Evolutionary conservation across 2,888 invertebrate species (phyloP).

Genomic region (Hydrotaea diabolus): DNA sequence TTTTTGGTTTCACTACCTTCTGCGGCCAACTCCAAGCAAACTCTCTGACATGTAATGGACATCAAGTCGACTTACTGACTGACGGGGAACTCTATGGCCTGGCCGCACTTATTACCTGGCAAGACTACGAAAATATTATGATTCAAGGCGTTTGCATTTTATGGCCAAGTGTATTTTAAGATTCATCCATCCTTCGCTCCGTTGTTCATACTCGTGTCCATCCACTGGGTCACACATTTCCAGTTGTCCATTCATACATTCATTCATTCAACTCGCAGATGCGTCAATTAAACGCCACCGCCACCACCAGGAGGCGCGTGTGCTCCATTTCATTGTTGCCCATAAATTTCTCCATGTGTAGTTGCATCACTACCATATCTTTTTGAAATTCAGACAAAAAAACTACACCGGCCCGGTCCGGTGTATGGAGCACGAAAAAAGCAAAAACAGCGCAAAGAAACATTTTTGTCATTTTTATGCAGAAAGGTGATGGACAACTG

Average conservation of each 20-base stretch:
- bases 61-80: not conserved
- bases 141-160: conserved; percentile 58
- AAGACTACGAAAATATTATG: conserved; percentile 38
- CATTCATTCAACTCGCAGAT: not conserved
- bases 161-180: not conserved
- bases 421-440: not conserved
- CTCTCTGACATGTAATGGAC: not conserved
- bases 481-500: conserved; percentile 45
- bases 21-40: not conserved
- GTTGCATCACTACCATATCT: too few relatives aligned
- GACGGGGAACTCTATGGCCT: not conserved
- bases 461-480: conserved; percentile 32
- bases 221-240: not conserved
- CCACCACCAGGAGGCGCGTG: not conserved
- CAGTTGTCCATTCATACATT: not conserved
- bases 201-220: not conserved
- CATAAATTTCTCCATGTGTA: not conserved
- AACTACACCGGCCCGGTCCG: too few relatives aligned
- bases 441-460: not conserved
- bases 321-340: not conserved
- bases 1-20: not conserved
- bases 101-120: not conserved
- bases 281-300: not conserved
- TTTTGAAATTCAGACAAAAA: not conserved
- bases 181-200: not conserved